Base-by-base conservation (phyloP, 2,888 invertebrate species). In the Rhorus exstirpatorius region DNA sequence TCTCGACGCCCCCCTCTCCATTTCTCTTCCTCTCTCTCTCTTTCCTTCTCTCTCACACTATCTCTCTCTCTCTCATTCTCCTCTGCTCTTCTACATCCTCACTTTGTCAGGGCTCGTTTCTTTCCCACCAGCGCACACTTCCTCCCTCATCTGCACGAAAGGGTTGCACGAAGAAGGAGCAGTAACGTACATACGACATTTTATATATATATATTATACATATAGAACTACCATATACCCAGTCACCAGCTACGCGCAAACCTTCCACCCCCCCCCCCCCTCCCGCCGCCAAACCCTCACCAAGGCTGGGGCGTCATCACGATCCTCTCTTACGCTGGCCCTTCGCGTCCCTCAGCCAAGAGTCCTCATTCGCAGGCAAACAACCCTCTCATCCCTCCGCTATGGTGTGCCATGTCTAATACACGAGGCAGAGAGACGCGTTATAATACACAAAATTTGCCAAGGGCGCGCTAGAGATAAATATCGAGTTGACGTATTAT, bases 1-100 rank as follows among this genome's bases (percentile, higher is more conserved):
- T 90, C 89, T 89, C 89, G 89, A 85, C 89, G 87, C 88, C 87
- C 87, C 85, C 81, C 78, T 81, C 77, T 78, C 75, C 85, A 83
- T 75, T n/a, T 83, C 84, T 78, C 83, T 61, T 58, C 38, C 53
- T 67, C 53, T 84, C 79, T 61, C 87, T 85, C 81, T 74, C 76
- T 24, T 49, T 65, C 60, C 51, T 46, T 67, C 44, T 83, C 76
- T 61, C 86, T 86, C 79, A 70, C 79, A 76, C 79, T 67, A 38
- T 83, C 76, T 61, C 86, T 86, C 79, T 71, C 79, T 76, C 79
- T 74, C 84, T 63, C 49, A 31, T 75, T 81, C 74, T 74, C 46
- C 51, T 49, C 55, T 53, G 55, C 53, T 60, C 55, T 76, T 72
- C 49, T 67, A 63, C 72, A 58, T 58, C 74, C 67, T 70, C 81